These are phyloP conservation scores for Sprattus sprattus DNA, from an alignment of 2,113 vertebrate species.

Conservation along the genomic window DNA sequence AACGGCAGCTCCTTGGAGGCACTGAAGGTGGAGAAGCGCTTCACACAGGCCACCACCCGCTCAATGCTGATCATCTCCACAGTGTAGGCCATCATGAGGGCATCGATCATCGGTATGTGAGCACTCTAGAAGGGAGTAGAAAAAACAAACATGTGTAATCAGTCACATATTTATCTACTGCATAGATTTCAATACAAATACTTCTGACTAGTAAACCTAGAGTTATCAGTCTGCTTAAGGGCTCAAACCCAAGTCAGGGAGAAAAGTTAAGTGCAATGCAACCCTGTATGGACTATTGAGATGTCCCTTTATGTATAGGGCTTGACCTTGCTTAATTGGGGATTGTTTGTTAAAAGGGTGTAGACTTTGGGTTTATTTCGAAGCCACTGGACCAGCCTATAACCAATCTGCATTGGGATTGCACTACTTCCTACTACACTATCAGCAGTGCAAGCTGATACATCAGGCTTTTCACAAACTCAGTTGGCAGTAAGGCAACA, in stretches of 20 bases:
- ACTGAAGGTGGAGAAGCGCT: constrained; percentile 96
- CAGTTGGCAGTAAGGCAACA: background rate
- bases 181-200: background rate
- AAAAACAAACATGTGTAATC: background rate
- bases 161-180: background rate
- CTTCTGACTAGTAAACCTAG: background rate
- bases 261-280: background rate
- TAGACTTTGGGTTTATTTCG: background rate
- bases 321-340: too few species aligned
- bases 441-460: background rate
- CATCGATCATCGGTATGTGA: constrained; percentile 96
- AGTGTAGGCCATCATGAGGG: constrained; percentile 97
- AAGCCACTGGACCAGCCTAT: background rate
- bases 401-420: background rate
- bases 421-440: background rate
- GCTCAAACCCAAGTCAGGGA: background rate
- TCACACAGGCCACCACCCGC: constrained; percentile 93
- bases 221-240: background rate
- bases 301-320: too few species aligned
- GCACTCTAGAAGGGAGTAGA: constrained; percentile 74
- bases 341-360: too few species aligned
- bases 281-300: background rate
- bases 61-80: constrained; percentile 99
- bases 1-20: constrained; percentile 98
- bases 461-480: too few species aligned